Percentiles rank a stretch among this genome's conserved stretches.
These are phyloP conservation scores for Phragmatobia fuliginosa DNA, from an alignment of 2,888 invertebrate species.

Conservation along the genomic window DNA sequence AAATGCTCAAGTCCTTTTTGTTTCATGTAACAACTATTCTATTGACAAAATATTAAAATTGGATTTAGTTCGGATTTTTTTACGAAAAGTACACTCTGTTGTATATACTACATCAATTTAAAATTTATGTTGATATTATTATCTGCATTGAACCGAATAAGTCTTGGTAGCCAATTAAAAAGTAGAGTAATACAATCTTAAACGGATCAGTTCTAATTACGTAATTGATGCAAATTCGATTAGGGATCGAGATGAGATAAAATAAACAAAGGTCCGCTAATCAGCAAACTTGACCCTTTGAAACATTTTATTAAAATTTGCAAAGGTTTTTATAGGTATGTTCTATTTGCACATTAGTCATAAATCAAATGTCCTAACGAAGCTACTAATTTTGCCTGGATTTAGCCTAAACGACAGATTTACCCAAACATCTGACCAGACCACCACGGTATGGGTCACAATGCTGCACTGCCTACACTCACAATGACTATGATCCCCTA, in stretches of 20 bases:
- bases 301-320: slow-evolving; percentile 1
- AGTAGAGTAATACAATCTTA: slow-evolving; percentile 13
- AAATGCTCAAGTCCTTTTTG: background rate
- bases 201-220: background rate
- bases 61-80: background rate
- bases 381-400: background rate
- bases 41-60: background rate
- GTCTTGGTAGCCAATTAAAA: background rate
- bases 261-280: background rate
- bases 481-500: too few relatives aligned
- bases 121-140: too few relatives aligned
- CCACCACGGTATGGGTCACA: too few relatives aligned
- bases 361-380: background rate
- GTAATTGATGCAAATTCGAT: slow-evolving; percentile 7
- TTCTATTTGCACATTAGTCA: background rate
- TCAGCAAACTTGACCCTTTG: slow-evolving; percentile 4
- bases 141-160: background rate
- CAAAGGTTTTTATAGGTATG: background rate
- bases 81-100: background rate
- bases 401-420: too few relatives aligned
- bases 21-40: background rate
- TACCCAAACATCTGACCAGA: too few relatives aligned
- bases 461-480: too few relatives aligned
- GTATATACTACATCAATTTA: too few relatives aligned
- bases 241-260: slow-evolving; percentile 4